Conservation (phyloP, 2,797 vertebrate species). For the Selene dorsalis region DNA sequence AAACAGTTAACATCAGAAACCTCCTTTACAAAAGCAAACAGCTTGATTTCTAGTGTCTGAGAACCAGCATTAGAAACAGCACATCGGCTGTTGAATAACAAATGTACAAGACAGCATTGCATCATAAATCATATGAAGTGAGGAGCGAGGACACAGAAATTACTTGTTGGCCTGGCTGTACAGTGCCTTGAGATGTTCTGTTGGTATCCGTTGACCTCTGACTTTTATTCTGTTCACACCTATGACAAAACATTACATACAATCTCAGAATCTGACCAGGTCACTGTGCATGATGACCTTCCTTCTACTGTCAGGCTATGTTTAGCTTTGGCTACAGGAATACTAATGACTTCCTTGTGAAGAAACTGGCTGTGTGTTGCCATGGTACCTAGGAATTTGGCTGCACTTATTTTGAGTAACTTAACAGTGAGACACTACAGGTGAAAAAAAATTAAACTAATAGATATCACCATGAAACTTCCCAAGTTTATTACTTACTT, state of each 20-base stretch:
- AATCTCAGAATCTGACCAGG: neutral
- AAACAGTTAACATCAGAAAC: no score
- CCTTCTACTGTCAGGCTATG: neutral
- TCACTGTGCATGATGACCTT: neutral
- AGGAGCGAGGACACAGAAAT: no score
- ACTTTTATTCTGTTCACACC: neutral
- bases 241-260: neutral
- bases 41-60: no score
- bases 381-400: neutral
- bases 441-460: no score
- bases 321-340: neutral
- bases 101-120: neutral
- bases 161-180: no score
- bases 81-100: neutral
- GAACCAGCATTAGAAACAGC: neutral
- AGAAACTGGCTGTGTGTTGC: neutral
- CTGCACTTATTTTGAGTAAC: neutral
- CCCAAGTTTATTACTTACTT: no score
- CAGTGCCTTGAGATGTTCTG: neutral
- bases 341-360: neutral
- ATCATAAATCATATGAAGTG: neutral
- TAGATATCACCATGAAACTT: no score
- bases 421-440: no score
- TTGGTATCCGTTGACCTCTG: neutral
- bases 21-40: no score